Percentiles rank a stretch among this genome's conserved stretches.
Evolutionary conservation across 2,888 invertebrate genomes (phyloP).

Genomic region (Suillia variegata): DNA sequence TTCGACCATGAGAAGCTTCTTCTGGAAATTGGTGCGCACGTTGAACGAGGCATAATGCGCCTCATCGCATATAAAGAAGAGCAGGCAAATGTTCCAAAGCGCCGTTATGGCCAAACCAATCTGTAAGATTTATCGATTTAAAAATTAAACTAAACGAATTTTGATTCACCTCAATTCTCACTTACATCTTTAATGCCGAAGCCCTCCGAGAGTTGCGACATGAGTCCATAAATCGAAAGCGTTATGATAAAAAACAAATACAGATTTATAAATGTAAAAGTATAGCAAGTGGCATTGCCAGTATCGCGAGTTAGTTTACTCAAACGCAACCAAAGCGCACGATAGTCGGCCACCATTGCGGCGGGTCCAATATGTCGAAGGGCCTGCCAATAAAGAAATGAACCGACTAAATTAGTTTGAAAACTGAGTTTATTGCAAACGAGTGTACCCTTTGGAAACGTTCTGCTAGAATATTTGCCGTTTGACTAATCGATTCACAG

Average conservation of each 20-base stretch:
- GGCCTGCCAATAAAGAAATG: conserved; percentile 62
- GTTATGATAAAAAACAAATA: conserved; percentile 76
- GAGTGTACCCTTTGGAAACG: conserved; percentile 68
- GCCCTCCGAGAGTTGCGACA: conserved; percentile 75
- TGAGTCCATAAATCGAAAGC: conserved; percentile 74
- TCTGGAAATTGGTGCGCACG: conserved; percentile 75
- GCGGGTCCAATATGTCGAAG: conserved; percentile 73
- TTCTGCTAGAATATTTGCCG: conserved; percentile 70
- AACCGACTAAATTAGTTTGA: too few relatives aligned
- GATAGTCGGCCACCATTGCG: conserved; percentile 71
- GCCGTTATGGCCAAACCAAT: conserved; percentile 73
- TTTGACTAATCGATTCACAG: conserved; percentile 69
- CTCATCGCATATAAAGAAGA: conserved; percentile 77
- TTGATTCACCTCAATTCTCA: too few relatives aligned
- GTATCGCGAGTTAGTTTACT: conserved; percentile 72
- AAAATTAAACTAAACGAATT: too few relatives aligned
- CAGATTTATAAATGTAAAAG: conserved; percentile 71
- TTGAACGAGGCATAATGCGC: conserved; percentile 76
- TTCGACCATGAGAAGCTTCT: conserved; percentile 74
- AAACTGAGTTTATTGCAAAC: background rate
- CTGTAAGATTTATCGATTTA: too few relatives aligned
- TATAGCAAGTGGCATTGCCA: conserved; percentile 72
- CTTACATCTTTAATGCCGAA: conserved; percentile 75
- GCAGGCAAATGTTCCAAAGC: conserved; percentile 67
- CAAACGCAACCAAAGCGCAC: conserved; percentile 73